Conservation (phyloP, 2,888 invertebrate genomes). For the Diadromus collaris region DNA sequence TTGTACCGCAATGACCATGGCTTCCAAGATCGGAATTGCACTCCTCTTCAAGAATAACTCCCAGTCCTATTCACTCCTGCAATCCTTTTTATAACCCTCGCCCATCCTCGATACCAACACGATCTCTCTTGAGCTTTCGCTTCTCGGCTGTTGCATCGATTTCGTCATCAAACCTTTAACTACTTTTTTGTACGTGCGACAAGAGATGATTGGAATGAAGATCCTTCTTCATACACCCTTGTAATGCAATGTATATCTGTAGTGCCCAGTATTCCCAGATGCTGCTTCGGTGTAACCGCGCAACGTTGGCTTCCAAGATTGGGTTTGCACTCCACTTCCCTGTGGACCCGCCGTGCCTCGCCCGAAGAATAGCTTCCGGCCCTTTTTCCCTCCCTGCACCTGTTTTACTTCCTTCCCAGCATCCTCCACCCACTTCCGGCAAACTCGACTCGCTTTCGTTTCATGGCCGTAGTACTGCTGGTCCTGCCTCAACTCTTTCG, state of each 20-base stretch:
- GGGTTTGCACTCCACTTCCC: constrained; percentile 35
- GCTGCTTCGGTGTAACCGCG: constrained; percentile 2
- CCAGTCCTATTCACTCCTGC: constrained; percentile 26
- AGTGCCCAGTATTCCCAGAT: constrained; percentile 16
- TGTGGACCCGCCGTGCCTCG: not conserved
- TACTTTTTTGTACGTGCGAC: not conserved
- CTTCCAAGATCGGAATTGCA: constrained; percentile 46
- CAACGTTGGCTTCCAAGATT: constrained; percentile 28
- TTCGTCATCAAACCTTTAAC: not conserved
- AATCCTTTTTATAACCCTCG: constrained; percentile 42
- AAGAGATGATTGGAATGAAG: not conserved
- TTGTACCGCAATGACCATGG: constrained; percentile 33
- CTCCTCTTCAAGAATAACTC: constrained; percentile 50
- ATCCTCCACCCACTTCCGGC: constrained; percentile 35
- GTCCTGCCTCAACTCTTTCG: constrained; percentile 43
- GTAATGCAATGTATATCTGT: constrained; percentile 2
- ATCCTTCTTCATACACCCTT: not conserved
- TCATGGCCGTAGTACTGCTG: constrained; percentile 46
- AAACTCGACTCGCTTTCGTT: constrained; percentile 17
- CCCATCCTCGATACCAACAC: constrained; percentile 5
- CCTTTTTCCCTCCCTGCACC: constrained; percentile 19
- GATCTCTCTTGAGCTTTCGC: constrained; percentile 8
- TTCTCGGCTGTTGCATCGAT: not conserved
- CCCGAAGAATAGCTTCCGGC: constrained; percentile 32
- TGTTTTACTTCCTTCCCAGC: constrained; percentile 16